Evolutionary conservation across 2,888 invertebrate genomes (phyloP).

Genomic region (Rotaria sp.): DNA sequence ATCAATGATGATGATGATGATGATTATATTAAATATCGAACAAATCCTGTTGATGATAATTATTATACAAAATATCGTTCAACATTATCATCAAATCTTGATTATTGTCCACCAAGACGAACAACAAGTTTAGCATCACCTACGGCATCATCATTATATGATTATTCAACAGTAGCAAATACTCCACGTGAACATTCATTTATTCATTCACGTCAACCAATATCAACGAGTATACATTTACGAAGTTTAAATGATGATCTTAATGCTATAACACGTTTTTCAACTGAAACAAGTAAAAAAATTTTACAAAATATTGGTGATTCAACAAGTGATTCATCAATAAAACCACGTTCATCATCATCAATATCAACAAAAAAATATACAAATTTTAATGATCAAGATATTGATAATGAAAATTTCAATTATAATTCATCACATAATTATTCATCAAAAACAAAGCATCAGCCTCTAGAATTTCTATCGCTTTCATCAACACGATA

Average conservation of each 20-base stretch:
- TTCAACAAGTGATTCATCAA: neutral
- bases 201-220: neutral
- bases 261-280: conserved; percentile 7
- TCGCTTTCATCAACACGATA: conserved; percentile 8
- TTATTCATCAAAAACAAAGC: neutral
- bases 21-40: neutral
- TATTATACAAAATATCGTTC: conserved; percentile 9
- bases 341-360: neutral
- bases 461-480: neutral
- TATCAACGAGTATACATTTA: neutral
- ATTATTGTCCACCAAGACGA: conserved; percentile 29
- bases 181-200: neutral
- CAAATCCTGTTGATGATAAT: neutral
- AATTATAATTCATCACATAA: neutral
- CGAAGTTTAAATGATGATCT: conserved; percentile 19
- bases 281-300: neutral
- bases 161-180: neutral
- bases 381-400: conserved; percentile 20
- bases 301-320: neutral
- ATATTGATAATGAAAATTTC: neutral
- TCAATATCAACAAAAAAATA: neutral
- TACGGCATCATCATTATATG: conserved; percentile 3
- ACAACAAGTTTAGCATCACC: neutral
- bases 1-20: neutral
- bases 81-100: neutral